phyloP scores from a whole-genome alignment of 2,113 vertebrate species.

The Myrmecobius fasciatus region DNA sequence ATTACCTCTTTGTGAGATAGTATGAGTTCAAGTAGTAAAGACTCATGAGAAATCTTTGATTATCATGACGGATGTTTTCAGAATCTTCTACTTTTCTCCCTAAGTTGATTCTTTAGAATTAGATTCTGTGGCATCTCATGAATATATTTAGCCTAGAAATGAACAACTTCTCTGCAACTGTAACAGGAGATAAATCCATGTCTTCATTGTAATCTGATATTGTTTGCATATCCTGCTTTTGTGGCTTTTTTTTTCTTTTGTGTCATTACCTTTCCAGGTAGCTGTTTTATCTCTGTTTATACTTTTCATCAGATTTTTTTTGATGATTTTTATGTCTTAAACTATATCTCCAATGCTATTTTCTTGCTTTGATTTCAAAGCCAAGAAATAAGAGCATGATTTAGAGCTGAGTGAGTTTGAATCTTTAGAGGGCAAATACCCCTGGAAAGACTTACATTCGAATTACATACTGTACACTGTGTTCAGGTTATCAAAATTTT shows the following conservation, averaged over 20 bases:
- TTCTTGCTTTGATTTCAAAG: conserved; percentile 3
- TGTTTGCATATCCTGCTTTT: background rate
- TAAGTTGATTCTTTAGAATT: background rate
- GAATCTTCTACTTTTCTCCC: background rate
- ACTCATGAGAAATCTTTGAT: background rate
- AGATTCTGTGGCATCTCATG: background rate
- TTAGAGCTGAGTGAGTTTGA: background rate
- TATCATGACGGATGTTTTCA: background rate
- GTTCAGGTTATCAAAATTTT: background rate
- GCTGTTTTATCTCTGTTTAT: background rate
- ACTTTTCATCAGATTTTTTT: background rate
- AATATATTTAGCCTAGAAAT: background rate
- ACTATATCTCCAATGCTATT: background rate
- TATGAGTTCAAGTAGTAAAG: background rate
- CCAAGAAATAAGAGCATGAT: background rate
- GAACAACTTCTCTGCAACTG: background rate
- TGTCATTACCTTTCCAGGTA: background rate
- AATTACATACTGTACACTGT: background rate
- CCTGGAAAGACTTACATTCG: background rate
- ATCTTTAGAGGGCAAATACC: background rate
- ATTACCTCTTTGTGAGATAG: background rate
- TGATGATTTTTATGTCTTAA: background rate
- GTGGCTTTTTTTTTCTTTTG: background rate
- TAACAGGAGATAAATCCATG: background rate
- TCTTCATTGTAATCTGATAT: background rate